phyloP scores from a whole-genome alignment of 1,140 invertebrate genomes.

The Trinorchestia longiramus region DNA sequence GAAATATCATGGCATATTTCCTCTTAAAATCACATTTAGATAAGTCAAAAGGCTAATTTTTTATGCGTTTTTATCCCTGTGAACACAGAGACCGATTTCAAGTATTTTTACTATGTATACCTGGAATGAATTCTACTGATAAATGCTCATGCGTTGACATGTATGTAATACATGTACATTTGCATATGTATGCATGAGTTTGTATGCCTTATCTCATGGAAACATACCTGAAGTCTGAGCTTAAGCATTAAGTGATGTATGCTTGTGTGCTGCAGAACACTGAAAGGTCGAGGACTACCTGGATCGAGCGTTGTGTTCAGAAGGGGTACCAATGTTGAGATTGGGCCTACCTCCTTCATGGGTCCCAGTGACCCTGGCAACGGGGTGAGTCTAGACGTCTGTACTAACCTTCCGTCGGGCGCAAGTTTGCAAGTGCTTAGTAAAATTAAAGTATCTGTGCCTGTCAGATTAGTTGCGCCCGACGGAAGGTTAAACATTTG shows the following conservation, averaged over 20 bases:
- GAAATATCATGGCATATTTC: too few relatives aligned
- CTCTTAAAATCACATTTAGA: too few relatives aligned
- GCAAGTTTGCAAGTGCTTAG: too few relatives aligned
- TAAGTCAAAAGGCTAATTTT: too few relatives aligned
- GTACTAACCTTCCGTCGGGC: constrained; percentile 3
- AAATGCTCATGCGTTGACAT: too few relatives aligned
- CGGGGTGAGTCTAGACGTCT: constrained; percentile 57
- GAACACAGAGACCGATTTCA: too few relatives aligned
- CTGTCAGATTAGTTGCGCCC: too few relatives aligned
- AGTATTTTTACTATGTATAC: not conserved
- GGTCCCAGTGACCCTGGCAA: constrained; percentile 70
- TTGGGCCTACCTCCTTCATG: constrained; percentile 78
- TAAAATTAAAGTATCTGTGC: too few relatives aligned
- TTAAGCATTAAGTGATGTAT: too few relatives aligned
- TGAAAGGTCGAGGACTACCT: constrained; percentile 64
- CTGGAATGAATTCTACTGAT: not conserved
- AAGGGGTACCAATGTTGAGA: constrained; percentile 93
- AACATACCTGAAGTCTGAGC: not conserved
- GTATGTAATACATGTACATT: not conserved
- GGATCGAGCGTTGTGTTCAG: constrained; percentile 89
- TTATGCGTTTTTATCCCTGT: too few relatives aligned
- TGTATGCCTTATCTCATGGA: not conserved
- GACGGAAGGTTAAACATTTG: too few relatives aligned
- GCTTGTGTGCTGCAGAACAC: constrained; percentile 55
- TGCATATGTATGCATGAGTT: not conserved